Evolutionary conservation across 2,888 invertebrate species (phyloP), one percentile per base, ranked within the genome.

Genomic region (Tinea pellionella): DNA sequence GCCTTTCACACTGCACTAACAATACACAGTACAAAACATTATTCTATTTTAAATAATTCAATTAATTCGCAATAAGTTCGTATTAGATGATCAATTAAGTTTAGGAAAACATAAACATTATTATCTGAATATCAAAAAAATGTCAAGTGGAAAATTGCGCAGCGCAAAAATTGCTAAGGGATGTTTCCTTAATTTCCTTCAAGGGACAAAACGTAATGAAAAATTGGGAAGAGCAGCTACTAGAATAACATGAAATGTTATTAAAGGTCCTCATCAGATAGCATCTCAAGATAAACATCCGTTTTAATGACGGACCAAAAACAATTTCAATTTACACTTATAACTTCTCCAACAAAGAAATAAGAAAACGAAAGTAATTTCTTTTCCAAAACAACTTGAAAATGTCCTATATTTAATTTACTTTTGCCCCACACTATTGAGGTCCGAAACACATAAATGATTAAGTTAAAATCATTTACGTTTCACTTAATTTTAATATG

Each of bases 261-360:
- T 47, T 47, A 47, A 47, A 47, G 47, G 47, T 47, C 47, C 47
- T 47, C 47, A 47, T 47, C 47, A 47, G 47, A 47, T 47, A 16
- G 47, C 47, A 47, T 47, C 47, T 47, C 47, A 47, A 47, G 47
- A 47, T 47, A 47, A 47, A 47, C 47, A 47, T 47, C 47, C 16
- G 6, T 47, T 47, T 24, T 47, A 47, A 47, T 47, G 47, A 47
- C 47, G 47, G 47, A 15, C 47, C 47, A 47, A 47, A 47, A 47
- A 47, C 47, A 13, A 47, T 47, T 47, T 47, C 47, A 47, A 47
- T 47, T 47, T 47, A 47, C 47, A 15, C 13, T 47, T 16, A 47
- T 47, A 47, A 15, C 47, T 47, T 47, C 9, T 47, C 47, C 47
- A 16, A 47, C 47, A 47, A 47, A 47, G 47, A 15, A 47, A 47